Evolutionary conservation across 2,797 vertebrate species (phyloP), one percentile per base, ranked within the genome.

Genomic region (Mus caroli): DNA sequence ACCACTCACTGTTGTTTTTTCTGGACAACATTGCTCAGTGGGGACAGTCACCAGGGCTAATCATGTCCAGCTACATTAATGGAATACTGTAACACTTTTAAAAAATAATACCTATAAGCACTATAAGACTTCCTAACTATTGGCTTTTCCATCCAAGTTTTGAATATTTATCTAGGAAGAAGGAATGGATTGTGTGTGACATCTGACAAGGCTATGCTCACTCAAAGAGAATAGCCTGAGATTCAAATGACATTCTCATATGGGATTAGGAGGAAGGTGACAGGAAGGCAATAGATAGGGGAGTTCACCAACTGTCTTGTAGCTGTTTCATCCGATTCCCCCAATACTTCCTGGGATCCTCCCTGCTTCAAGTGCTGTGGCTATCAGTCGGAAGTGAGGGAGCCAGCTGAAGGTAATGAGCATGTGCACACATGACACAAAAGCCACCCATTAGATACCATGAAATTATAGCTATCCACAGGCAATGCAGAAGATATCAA

Each of bases 1-100:
- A 85, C 50, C 43, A n/a, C 58, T 96, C 92, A 26, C 87, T 97
- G 94, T 92, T 78, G 54, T 88, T 96, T 90, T 1, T 19, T 34
- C 56, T 2, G 26, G 73, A 62, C 19, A 46, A 2, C 11, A 17
- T 34, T 84, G 37, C 46, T 88, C 91, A 67, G 1, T 62, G 46
- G 28, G 22, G 52, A 76, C 5, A 46, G 50, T 19, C 40, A 60
- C 71, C 24, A 82, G 10, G 11, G 62, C 34, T 83, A 78, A 67
- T 62, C 37, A 40, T 78, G 58, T 17, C 80, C 0, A 8, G 67
- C 24, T 14, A 91, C 24, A 43, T 8, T 20, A 62, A 75, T 54
- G 12, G 60, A 82, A 88, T 62, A 92, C 76, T 69, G 76, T 56
- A 78, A 75, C 71, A 52, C 56, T 73, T 73, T 76, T 71, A 28